A percentile compares a stretch with the other conserved stretches of the same genome.
These are phyloP conservation scores for Halocynthia roretzi DNA, from an alignment of 23 tunicate genomes.

Conservation along the genomic window DNA sequence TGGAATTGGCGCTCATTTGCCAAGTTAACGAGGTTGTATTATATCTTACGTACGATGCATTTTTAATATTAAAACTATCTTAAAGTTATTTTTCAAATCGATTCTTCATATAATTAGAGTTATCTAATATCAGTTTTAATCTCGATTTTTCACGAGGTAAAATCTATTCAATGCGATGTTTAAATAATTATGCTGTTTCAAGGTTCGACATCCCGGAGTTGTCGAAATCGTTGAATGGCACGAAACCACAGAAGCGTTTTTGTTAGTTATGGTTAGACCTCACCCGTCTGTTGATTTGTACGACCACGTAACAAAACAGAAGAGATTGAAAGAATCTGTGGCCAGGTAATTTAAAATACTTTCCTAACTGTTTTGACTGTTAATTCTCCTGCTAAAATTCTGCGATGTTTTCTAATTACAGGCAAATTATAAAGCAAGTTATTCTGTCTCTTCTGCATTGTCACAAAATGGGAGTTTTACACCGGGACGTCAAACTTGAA, in stretches of 20 bases:
- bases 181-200: not conserved
- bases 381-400: not conserved
- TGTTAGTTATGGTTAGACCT: conserved; percentile 92
- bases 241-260: conserved; percentile 90
- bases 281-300: conserved; percentile 94
- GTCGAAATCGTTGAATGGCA: conserved; percentile 97
- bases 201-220: conserved; percentile 57
- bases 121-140: too few relatives aligned
- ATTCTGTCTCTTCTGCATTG: conserved; percentile 68
- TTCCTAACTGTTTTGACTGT: not conserved
- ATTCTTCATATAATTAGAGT: too few relatives aligned
- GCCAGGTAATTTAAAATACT: conserved; percentile 45
- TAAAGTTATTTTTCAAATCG: too few relatives aligned
- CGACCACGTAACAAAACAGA: conserved; percentile 94
- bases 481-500: conserved; percentile 94
- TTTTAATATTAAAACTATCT: too few relatives aligned
- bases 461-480: conserved; percentile 81
- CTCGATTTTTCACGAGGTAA: too few relatives aligned
- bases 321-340: conserved; percentile 63
- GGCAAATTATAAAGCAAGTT: conserved; percentile 76
- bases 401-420: conserved; percentile 7
- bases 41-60: not conserved
- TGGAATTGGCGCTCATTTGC: conserved; percentile 83
- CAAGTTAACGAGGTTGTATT: conserved; percentile 90
- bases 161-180: too few relatives aligned